Conservation (phyloP, 2,888 invertebrate species). For the Oligia strigilis region DNA sequence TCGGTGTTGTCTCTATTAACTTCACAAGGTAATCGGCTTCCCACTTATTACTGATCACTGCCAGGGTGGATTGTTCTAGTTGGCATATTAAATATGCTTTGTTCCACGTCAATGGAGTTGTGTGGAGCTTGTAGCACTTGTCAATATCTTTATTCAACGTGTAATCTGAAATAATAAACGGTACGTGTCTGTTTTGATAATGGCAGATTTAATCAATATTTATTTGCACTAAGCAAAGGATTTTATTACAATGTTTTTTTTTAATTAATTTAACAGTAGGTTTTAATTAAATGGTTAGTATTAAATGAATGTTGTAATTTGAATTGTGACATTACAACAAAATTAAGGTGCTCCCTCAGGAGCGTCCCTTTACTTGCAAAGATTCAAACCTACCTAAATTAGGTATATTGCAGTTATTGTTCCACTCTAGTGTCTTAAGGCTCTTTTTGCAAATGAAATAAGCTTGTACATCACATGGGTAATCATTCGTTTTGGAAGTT, state of each 20-base stretch:
- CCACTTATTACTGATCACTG: conserved; percentile 72
- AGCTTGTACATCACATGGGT: conserved; percentile 63
- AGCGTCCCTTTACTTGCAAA: neutral
- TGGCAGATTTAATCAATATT: neutral
- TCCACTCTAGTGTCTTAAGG: conserved; percentile 76
- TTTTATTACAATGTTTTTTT: neutral
- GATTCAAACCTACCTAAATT: conserved; percentile 70
- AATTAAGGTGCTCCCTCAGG: neutral
- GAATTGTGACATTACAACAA: neutral
- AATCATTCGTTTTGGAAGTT: conserved; percentile 75
- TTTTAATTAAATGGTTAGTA: no score
- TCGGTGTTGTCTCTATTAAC: conserved; percentile 16
- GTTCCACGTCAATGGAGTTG: conserved; percentile 77
- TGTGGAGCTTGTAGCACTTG: conserved; percentile 82
- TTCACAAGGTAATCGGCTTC: conserved; percentile 46
- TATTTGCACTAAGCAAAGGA: neutral
- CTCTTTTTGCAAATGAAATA: conserved; percentile 78
- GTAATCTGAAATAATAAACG: conserved; percentile 74
- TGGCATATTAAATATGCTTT: conserved; percentile 77
- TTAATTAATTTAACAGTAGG: no score
- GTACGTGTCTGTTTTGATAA: neutral
- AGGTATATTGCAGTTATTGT: conserved; percentile 76
- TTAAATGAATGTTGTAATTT: neutral
- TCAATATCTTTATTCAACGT: conserved; percentile 67
- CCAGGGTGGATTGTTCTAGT: conserved; percentile 77